These are phyloP conservation scores for Alloplasta piceator DNA, from an alignment of 2,888 invertebrate genomes.

Conservation along the genomic window DNA sequence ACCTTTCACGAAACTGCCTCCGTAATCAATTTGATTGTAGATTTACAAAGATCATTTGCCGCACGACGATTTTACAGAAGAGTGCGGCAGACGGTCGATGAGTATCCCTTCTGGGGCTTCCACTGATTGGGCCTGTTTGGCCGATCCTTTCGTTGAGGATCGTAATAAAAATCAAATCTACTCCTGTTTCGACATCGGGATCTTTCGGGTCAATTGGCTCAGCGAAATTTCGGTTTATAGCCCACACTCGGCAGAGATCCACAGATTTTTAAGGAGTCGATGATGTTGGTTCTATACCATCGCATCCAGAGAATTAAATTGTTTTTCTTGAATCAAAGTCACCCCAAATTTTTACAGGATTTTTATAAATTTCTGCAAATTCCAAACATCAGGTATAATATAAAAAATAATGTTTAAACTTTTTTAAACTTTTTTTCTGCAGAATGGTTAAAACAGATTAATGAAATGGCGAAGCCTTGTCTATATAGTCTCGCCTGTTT, in stretches of 20 bases:
- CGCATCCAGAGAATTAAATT: too few species aligned
- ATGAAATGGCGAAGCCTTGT: constrained; percentile 37
- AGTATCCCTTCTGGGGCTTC: constrained; percentile 39
- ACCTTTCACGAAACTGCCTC: not conserved
- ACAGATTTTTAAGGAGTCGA: constrained; percentile 32
- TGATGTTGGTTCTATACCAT: too few species aligned
- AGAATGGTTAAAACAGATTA: constrained; percentile 78
- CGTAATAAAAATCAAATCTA: constrained; percentile 61
- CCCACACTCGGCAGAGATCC: constrained; percentile 24
- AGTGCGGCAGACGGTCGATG: constrained; percentile 15
- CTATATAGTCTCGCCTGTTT: constrained; percentile 21
- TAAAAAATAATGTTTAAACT: constrained; percentile 78
- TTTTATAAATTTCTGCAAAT: too few species aligned
- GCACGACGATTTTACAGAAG: not conserved
- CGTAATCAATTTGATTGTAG: constrained; percentile 42
- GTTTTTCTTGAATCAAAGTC: too few species aligned
- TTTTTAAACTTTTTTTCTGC: constrained; percentile 81
- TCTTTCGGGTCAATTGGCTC: constrained; percentile 53
- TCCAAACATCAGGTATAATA: too few species aligned
- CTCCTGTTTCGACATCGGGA: constrained; percentile 61
- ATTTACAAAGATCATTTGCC: constrained; percentile 25
- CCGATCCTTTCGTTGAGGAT: constrained; percentile 41
- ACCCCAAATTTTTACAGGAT: too few species aligned
- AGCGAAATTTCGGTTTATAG: constrained; percentile 53
- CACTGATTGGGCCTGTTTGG: constrained; percentile 48